Evolutionary conservation across 2,797 vertebrate genomes (phyloP).

Genomic region (Megalops cyprinoides): DNA sequence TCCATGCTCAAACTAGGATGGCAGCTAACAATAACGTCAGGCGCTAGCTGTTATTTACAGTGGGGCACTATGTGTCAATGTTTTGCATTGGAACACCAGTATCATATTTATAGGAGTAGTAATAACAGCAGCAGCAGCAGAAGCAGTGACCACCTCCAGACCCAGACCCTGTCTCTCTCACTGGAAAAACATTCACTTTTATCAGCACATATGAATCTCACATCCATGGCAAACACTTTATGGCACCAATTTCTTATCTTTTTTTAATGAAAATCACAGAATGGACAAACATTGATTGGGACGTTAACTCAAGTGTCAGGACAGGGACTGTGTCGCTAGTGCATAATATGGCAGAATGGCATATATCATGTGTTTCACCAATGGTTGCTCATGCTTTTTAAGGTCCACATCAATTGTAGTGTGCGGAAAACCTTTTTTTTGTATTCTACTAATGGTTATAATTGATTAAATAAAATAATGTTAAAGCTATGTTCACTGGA

Average conservation of each 20-base stretch:
- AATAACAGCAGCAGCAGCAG: neutral
- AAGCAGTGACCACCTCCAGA: neutral
- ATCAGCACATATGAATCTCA: conserved; percentile 13
- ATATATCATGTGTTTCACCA: neutral
- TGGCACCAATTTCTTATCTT: neutral
- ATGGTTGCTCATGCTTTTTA: no score
- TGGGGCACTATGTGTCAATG: neutral
- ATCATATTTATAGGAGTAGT: neutral
- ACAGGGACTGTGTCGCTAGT: neutral
- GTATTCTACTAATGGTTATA: no score
- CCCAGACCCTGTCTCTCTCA: neutral
- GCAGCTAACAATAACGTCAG: conserved; percentile 1
- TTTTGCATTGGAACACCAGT: neutral
- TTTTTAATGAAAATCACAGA: neutral
- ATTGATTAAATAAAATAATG: no score
- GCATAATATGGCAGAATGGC: neutral
- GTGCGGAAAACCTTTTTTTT: no score
- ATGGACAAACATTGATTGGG: conserved; percentile 16
- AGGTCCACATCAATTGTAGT: no score
- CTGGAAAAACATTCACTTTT: neutral
- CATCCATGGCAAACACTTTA: conserved; percentile 6
- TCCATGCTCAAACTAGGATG: neutral
- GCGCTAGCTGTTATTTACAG: neutral
- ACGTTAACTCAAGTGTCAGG: neutral
- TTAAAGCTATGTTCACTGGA: no score